phyloP scores from a whole-genome alignment of 2,888 invertebrate species.

The Tenthredo livida region DNA sequence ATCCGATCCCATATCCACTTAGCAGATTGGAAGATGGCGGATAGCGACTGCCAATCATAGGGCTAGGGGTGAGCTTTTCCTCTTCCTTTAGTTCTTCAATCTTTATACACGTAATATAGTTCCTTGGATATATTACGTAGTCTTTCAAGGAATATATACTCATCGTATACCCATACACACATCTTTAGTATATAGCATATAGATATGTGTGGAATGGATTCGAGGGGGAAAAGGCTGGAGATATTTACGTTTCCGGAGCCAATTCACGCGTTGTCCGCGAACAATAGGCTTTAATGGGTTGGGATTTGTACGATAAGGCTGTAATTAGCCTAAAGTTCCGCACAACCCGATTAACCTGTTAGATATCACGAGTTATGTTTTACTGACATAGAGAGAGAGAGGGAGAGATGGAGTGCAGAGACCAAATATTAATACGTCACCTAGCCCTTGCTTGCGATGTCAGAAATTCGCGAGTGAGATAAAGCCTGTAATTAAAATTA shows the following conservation, averaged over 20 bases:
- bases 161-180: background rate
- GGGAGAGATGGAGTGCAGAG: slow-evolving; percentile 1
- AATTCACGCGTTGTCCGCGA: slow-evolving; percentile 45
- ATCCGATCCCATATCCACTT: background rate
- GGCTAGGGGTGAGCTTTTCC: background rate
- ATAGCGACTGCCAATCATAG: background rate
- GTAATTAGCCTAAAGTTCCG: slow-evolving; percentile 46
- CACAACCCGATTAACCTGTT: slow-evolving; percentile 44
- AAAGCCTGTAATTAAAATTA: slow-evolving; percentile 7
- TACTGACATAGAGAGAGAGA: slow-evolving; percentile 31
- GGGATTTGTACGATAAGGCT: slow-evolving; percentile 46
- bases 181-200: background rate
- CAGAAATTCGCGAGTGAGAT: background rate
- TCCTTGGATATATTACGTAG: background rate
- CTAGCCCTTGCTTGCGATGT: background rate
- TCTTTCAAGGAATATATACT: background rate
- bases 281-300: slow-evolving; percentile 48
- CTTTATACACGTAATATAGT: background rate
- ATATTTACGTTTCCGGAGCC: slow-evolving; percentile 47
- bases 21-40: background rate
- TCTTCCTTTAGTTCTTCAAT: background rate
- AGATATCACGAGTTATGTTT: slow-evolving; percentile 42
- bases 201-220: background rate
- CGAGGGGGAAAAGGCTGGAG: slow-evolving; percentile 29
- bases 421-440: slow-evolving; percentile 1